These are phyloP conservation scores for Artibeus lituratus DNA, from an alignment of 2,797 vertebrate genomes.

Conservation along the genomic window DNA sequence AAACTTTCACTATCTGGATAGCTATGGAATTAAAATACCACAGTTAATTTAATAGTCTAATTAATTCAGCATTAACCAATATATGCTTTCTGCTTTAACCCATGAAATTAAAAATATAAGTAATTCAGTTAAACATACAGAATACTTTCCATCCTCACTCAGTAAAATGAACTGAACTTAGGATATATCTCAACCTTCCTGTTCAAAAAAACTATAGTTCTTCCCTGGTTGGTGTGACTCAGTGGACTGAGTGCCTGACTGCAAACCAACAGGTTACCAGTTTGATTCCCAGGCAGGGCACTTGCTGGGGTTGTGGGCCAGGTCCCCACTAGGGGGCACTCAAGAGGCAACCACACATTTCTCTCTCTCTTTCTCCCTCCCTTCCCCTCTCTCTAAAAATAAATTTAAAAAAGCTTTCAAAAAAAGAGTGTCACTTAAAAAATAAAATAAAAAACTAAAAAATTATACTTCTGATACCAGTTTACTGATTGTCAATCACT, in stretches of 20 bases:
- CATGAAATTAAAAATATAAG: conserved; percentile 43
- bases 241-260: too few relatives aligned
- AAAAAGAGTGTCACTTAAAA: too few relatives aligned
- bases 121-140: conserved; percentile 17
- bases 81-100: background rate
- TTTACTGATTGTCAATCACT: conserved; percentile 2
- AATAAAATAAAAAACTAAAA: too few relatives aligned
- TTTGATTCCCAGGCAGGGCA: too few relatives aligned
- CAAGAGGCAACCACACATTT: too few relatives aligned
- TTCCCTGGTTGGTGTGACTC: background rate
- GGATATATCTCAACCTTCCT: conserved; percentile 19
- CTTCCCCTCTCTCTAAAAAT: too few relatives aligned
- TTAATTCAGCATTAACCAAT: background rate
- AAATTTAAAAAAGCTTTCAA: too few relatives aligned
- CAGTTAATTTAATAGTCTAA: conserved; percentile 5
- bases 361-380: too few relatives aligned
- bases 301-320: too few relatives aligned
- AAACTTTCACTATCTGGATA: conserved; percentile 9
- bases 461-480: background rate
- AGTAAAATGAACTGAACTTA: conserved; percentile 5
- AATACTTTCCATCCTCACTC: background rate
- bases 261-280: too few relatives aligned
- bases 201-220: conserved; percentile 6
- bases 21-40: background rate
- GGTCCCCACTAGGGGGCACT: too few relatives aligned